Evolutionary conservation across 2,797 vertebrate genomes (phyloP), one percentile per base, ranked within the genome.

Genomic region (Todus mexicanus): DNA sequence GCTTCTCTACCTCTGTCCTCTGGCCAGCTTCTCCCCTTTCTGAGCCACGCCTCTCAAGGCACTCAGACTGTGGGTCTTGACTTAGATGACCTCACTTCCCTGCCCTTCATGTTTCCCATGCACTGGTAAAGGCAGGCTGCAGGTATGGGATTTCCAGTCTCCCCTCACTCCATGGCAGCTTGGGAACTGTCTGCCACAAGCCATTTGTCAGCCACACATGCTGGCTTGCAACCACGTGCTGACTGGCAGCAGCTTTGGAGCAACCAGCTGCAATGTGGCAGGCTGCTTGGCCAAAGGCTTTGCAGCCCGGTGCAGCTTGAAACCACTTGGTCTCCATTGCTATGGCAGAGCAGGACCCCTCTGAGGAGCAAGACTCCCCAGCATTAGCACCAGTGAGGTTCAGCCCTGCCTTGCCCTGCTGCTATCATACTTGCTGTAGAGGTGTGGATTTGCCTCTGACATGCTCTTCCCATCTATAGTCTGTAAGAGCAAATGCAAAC

Each of bases 171-270:
- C 26, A 8, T 1, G 0, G 40, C 0, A 1, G 15, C 70, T 40
- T 23, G 38, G 37, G 43, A 17, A 75, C 42, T 60, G 3, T 26
- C 51, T 65, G 72, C 65, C 2, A 2, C 33, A 17, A 72, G 37
- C 35, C 31, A 10, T 40, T 50, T 61, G 15, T 42, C 54, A 68
- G 48, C 53, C 60, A 69, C 15, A 1, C 1, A 6, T 37, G 47
- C 22, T 25, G 8, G 60, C 27, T 56, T 63, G 40, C 16, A 42
- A 43, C 42, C 20, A 18, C 0, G 0, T 0, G 0, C 57, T 64
- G 48, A 40, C 53, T 25, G 66, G 60, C 54, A 35, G 82, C 66
- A 23, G 61, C 40, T 59, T 64, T 31, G 68, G 66, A 87, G 50
- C 18, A 71, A 40, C 18, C 6, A 5, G 45, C 40, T 83, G 43